A percentile compares a stretch with the other conserved stretches of the same genome.
Conservation (phyloP, 2,888 invertebrate genomes). For the Drosophila ezoana region DNA sequence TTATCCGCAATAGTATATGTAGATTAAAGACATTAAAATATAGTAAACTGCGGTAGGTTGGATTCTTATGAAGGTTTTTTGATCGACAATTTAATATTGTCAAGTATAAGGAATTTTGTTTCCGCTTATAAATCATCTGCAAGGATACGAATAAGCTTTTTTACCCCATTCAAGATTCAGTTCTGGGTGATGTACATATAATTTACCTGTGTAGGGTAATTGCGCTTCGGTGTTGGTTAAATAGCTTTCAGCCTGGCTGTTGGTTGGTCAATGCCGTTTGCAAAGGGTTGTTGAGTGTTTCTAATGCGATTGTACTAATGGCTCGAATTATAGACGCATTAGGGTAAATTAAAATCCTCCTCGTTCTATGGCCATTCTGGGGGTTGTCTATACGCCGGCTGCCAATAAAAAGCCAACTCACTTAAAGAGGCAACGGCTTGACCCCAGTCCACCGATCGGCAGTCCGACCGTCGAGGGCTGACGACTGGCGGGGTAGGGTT, state of each 20-base stretch:
- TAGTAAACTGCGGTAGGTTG: no score
- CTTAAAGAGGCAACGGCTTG: conserved; percentile 56
- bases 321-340: conserved; percentile 85
- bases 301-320: conserved; percentile 84
- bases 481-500: conserved; percentile 15
- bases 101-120: no score
- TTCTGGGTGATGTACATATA: no score
- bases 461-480: background rate
- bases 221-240: background rate
- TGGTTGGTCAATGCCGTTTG: conserved; percentile 43
- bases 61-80: no score
- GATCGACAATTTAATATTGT: no score
- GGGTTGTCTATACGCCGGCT: conserved; percentile 41
- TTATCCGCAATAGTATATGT: no score
- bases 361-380: conserved; percentile 44
- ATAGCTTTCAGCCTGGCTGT: conserved; percentile 11
- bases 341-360: conserved; percentile 85
- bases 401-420: conserved; percentile 67
- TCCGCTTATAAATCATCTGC: no score
- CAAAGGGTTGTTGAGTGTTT: conserved; percentile 72
- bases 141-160: no score
- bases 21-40: no score
- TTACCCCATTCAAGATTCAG: no score
- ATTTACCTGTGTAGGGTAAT: conserved; percentile 2
- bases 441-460: conserved; percentile 29